Percentiles rank a stretch among this genome's conserved stretches.
Conservation (phyloP, 2,113 vertebrate genomes). For the Coptodon bakossiorum region DNA sequence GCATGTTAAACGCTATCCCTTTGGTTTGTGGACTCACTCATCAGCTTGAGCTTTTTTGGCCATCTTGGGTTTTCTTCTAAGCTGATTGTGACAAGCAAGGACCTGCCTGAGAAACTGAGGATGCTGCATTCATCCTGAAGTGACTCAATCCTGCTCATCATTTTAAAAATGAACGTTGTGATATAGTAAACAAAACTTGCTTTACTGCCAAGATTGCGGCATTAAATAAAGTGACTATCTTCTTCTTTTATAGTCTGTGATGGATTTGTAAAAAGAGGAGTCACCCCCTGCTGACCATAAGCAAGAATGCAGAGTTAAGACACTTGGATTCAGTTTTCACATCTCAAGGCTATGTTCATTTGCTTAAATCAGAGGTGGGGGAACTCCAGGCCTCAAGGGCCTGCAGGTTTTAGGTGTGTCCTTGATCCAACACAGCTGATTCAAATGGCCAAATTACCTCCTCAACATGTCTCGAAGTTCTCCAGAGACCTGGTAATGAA, state of each 20-base stretch:
- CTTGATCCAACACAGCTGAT: neutral
- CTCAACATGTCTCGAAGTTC: neutral
- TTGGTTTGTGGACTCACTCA: neutral
- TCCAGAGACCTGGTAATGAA: neutral
- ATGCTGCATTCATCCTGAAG: neutral
- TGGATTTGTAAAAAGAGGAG: neutral
- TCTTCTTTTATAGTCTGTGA: neutral
- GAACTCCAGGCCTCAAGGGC: neutral
- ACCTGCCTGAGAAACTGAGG: neutral
- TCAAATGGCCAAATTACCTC: neutral
- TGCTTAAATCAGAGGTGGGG: neutral
- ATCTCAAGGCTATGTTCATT: too few relatives aligned
- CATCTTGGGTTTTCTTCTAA: neutral
- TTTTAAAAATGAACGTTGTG: neutral
- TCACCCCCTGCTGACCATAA: neutral
- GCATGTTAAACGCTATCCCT: neutral
- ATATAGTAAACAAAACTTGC: neutral
- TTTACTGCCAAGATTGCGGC: fast-evolving
- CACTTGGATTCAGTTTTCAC: neutral
- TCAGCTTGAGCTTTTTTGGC: neutral
- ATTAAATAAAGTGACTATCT: neutral
- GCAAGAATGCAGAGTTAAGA: neutral
- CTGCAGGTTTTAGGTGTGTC: neutral
- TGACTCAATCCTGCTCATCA: neutral
- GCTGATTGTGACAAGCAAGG: neutral